Percentiles rank a stretch among this genome's conserved stretches.
These are phyloP conservation scores for Sitobion miscanthi DNA, from an alignment of 1,140 invertebrate species.

Conservation along the genomic window DNA sequence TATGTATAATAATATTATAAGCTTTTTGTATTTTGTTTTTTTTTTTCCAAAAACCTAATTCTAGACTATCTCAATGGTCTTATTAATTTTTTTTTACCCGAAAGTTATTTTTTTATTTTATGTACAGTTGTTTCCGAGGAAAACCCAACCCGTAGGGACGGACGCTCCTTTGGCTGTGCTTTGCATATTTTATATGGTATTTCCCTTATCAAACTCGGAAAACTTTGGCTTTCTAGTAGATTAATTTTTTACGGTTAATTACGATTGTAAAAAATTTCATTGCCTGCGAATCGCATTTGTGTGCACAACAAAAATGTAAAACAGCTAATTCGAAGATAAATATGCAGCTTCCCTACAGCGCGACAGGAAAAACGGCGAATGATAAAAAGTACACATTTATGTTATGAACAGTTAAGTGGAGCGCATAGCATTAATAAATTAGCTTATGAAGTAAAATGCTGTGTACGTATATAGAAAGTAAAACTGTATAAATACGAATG, in stretches of 20 bases:
- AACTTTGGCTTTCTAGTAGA: conserved; percentile 53
- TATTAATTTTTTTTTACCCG: conserved; percentile 26
- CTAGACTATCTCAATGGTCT: background rate
- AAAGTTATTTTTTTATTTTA: conserved; percentile 27
- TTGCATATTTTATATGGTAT: conserved; percentile 46
- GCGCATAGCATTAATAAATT: conserved; percentile 27
- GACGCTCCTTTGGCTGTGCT: background rate
- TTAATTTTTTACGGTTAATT: conserved; percentile 54
- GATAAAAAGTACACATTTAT: conserved; percentile 37
- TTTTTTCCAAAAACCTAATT: background rate
- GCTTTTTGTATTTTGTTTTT: background rate
- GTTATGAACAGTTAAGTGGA: conserved; percentile 24
- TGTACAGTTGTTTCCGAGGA: background rate
- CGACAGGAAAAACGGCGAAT: background rate
- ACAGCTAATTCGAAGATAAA: conserved; percentile 25
- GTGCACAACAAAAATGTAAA: conserved; percentile 13
- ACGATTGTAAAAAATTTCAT: conserved; percentile 49
- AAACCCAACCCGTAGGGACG: conserved; percentile 7
- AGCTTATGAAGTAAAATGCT: background rate
- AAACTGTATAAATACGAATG: background rate
- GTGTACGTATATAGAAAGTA: background rate
- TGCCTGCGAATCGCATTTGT: conserved; percentile 26
- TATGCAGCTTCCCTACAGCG: background rate
- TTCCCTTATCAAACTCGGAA: conserved; percentile 44
- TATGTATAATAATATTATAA: background rate